Percentiles rank a stretch among this genome's conserved stretches.
These are phyloP conservation scores for Zootermopsis nevadensis DNA, from an alignment of 2,888 invertebrate genomes.

Conservation along the genomic window DNA sequence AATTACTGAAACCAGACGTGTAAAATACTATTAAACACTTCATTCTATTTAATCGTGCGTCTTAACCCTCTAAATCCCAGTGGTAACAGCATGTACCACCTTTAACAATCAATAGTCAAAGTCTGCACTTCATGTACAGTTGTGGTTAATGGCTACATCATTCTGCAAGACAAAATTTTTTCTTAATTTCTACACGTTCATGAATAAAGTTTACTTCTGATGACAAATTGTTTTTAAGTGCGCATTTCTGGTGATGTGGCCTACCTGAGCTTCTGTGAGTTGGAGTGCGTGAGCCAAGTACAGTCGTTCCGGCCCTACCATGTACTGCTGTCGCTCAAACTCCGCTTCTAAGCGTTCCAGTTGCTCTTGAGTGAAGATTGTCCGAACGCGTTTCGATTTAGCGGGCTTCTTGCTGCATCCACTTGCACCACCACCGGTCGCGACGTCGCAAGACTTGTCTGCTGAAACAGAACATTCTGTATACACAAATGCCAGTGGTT, in stretches of 20 bases:
- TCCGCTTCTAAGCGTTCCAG: conserved; percentile 93
- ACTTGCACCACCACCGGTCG: not conserved
- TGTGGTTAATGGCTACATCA: no score
- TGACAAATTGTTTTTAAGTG: not conserved
- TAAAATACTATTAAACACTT: no score
- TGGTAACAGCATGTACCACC: no score
- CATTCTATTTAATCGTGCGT: no score
- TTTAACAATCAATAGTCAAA: no score
- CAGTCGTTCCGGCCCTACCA: conserved; percentile 95
- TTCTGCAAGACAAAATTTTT: no score
- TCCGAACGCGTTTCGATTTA: conserved; percentile 83
- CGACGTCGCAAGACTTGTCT: not conserved
- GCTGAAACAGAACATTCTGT: not conserved
- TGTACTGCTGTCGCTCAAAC: conserved; percentile 96
- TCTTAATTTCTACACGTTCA: no score
- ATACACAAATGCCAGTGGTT: no score
- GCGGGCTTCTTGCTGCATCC: conserved; percentile 46
- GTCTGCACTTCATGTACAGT: no score
- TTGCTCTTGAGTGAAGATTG: conserved; percentile 97
- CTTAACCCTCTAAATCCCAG: no score
- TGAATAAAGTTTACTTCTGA: not conserved
- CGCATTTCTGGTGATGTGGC: conserved; percentile 52
- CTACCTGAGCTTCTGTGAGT: conserved; percentile 89
- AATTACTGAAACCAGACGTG: no score
- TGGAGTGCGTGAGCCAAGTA: conserved; percentile 90